A percentile compares a stretch with the other conserved stretches of the same genome.
These are phyloP conservation scores for Balearica regulorum DNA, from an alignment of 2,797 vertebrate genomes.

Conservation along the genomic window DNA sequence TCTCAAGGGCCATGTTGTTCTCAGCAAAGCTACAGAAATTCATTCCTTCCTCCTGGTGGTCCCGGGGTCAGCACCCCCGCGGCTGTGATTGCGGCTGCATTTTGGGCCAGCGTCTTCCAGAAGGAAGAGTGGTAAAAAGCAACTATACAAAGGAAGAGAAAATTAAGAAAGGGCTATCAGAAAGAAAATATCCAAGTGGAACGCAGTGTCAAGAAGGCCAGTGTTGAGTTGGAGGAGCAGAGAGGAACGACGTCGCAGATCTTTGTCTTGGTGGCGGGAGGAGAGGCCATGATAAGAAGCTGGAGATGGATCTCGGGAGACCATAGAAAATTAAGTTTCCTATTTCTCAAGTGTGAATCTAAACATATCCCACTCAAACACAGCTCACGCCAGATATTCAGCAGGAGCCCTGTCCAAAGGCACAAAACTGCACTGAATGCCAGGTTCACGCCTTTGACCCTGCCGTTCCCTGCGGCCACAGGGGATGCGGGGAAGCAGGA, in stretches of 20 bases:
- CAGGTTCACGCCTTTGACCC: not conserved
- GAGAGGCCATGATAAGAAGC: not conserved
- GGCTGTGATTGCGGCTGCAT: not conserved
- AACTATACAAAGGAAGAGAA: not conserved
- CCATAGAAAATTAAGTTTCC: not conserved
- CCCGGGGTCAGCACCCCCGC: not conserved
- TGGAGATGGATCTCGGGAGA: not conserved
- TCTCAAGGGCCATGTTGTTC: not conserved
- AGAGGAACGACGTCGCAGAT: not conserved
- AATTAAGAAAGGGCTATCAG: not conserved
- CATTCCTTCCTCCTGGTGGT: not conserved
- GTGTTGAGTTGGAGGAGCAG: rapidly evolving
- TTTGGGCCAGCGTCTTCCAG: not conserved
- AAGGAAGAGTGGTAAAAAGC: not conserved
- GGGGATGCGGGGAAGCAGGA: not conserved
- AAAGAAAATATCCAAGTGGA: not conserved
- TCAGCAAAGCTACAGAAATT: not conserved
- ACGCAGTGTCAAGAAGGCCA: not conserved
- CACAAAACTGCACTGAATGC: not conserved
- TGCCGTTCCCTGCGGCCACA: not conserved
- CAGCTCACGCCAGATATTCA: not conserved
- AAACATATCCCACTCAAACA: not conserved
- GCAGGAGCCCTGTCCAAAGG: not conserved
- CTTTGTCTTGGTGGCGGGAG: not conserved
- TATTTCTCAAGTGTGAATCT: not conserved